Evolutionary conservation across 2,888 invertebrate species (phyloP).

Genomic region (Cyclophora punctaria): DNA sequence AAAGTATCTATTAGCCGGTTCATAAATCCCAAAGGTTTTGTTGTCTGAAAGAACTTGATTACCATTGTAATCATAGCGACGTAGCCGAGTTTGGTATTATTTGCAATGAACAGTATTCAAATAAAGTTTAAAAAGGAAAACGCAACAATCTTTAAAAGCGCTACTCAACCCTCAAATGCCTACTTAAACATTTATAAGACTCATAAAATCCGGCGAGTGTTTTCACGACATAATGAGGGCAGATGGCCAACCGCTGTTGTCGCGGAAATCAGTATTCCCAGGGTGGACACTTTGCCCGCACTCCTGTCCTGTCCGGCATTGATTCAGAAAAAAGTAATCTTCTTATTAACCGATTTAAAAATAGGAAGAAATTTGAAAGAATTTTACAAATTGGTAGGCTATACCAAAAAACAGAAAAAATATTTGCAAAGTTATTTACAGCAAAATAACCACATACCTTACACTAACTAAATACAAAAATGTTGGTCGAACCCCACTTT

Average conservation of each 20-base stretch:
- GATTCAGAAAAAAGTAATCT: too few relatives aligned
- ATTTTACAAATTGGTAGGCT: too few relatives aligned
- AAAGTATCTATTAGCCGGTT: constrained; percentile 29
- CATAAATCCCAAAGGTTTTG: too few relatives aligned
- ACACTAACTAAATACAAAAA: neutral
- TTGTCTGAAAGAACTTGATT: too few relatives aligned
- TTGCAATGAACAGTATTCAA: too few relatives aligned
- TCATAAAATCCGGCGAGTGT: constrained; percentile 39
- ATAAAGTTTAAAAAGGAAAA: neutral
- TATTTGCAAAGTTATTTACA: too few relatives aligned
- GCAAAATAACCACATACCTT: too few relatives aligned
- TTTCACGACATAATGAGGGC: constrained; percentile 40
- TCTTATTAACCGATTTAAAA: too few relatives aligned
- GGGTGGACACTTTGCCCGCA: constrained; percentile 38
- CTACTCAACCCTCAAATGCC: constrained; percentile 20
- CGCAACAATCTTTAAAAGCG: constrained; percentile 19
- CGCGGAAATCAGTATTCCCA: constrained; percentile 38
- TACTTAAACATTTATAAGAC: constrained; percentile 35
- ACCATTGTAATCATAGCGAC: too few relatives aligned
- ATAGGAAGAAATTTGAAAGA: too few relatives aligned
- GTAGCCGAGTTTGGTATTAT: too few relatives aligned
- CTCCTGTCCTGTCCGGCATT: constrained; percentile 14
- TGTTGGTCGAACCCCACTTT: constrained; percentile 5
- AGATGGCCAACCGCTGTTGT: constrained; percentile 32
- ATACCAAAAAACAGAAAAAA: neutral